Base-by-base conservation (phyloP, 2,113 vertebrate genomes). In the Cyanoderma ruficeps region DNA sequence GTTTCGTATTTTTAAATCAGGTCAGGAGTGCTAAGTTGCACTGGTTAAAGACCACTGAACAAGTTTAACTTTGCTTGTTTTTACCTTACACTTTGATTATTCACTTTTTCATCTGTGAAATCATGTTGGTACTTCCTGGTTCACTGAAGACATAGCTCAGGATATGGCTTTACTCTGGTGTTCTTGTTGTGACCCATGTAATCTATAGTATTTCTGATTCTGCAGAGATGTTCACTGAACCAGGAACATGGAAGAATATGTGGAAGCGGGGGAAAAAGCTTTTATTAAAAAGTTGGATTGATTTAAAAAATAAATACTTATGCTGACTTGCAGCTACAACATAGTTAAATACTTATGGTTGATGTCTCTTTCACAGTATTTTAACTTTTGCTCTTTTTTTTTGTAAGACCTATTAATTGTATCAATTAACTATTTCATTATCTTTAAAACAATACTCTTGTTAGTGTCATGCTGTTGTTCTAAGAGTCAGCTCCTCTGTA, bases 161-260 rank as follows among this genome's bases (percentile, higher is more conserved):
- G 56, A 64, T 83, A 47, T 75, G 61, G 60, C 39, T 96, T 87
- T 93, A 78, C 31, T 79, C 61, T 70, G 82, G 75, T n/a, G 65
- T 91, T 88, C 75, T 74, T 77, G 81, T 95, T 87, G 59, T 97
- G 95, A 96, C 90, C 94, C 96, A 91, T 97, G 95, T 96, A 96
- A 97, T 96, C 87, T 77, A 94, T 96, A 95, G 84, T 88, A 95
- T 96, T 94, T 97, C 84, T 93, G 82, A 83, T 93, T 96, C 59
- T 94, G 20, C 55, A 56, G 80, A 92, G 68, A 30, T 59, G 75
- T 8, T 92, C 92, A 93, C 42, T 96, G 95, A 95, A 89, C 83
- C 86, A 93, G 68, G 57, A 93, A 75, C 15, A 23, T 39, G 18
- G 13, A 84, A 56, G 65, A 79, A 16, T 72, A 53, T 21, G 37